Evolutionary conservation across 2,113 vertebrate genomes (phyloP).

Genomic region (Fregetta grallaria): DNA sequence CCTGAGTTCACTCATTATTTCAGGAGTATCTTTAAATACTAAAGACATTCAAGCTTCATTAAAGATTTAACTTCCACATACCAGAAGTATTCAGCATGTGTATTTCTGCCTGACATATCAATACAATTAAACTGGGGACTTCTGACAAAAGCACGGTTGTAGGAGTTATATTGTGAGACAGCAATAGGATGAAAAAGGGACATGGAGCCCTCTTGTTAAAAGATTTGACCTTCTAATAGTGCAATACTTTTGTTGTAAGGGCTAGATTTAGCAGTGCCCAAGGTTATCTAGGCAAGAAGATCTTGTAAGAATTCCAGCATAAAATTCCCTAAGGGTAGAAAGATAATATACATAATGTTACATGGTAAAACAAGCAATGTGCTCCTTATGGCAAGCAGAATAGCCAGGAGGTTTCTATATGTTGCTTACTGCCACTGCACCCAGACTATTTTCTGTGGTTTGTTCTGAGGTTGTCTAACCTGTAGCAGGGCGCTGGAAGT

Average conservation of each 20-base stretch:
- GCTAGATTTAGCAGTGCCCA: background rate
- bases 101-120: slow-evolving; percentile 22
- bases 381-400: background rate
- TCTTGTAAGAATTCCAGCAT: background rate
- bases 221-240: background rate
- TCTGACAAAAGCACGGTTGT: background rate
- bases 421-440: background rate
- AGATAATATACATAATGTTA: background rate
- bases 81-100: background rate
- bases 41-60: background rate
- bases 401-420: background rate
- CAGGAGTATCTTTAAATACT: background rate
- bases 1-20: background rate
- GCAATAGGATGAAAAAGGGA: background rate
- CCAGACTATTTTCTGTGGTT: background rate
- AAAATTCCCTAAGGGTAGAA: background rate
- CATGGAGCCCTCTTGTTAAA: background rate
- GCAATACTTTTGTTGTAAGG: background rate
- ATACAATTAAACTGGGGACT: background rate
- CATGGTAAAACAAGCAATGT: background rate
- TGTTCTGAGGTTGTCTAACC: background rate
- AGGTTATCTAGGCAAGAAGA: background rate
- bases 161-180: background rate
- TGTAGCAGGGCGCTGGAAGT: background rate
- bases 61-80: background rate